phyloP scores from a whole-genome alignment of 2,888 invertebrate species.

The Nomada hirtipes region DNA sequence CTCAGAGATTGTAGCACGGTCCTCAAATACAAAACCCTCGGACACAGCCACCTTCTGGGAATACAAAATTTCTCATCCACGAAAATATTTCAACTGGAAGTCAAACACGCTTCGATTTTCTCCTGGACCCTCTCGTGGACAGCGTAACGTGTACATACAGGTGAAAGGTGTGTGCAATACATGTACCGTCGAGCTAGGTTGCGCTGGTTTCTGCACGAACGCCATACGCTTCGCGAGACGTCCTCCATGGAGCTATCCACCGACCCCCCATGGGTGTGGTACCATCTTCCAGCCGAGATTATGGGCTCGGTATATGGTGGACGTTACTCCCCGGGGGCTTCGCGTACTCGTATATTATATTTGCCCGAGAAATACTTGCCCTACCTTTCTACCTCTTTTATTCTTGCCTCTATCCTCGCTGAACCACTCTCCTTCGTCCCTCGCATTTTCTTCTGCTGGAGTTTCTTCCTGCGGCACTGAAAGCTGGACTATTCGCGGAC shows the following conservation, averaged over 20 bases:
- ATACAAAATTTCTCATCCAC: too few relatives aligned
- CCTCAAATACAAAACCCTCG: too few relatives aligned
- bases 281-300: conserved; percentile 72
- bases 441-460: not conserved
- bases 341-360: conserved; percentile 73
- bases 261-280: conserved; percentile 78
- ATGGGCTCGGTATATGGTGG: conserved; percentile 64
- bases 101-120: not conserved
- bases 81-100: not conserved
- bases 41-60: too few relatives aligned
- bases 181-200: not conserved
- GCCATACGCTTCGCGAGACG: conserved; percentile 28
- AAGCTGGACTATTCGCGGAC: conserved; percentile 14
- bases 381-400: not conserved
- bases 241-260: conserved; percentile 41
- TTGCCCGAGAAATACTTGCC: conserved; percentile 67
- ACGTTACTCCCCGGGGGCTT: conserved; percentile 68
- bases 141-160: conserved; percentile 35
- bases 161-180: conserved; percentile 55
- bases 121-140: not conserved
- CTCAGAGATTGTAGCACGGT: too few relatives aligned
- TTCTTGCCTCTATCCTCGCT: not conserved
- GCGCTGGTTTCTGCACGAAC: conserved; percentile 19
- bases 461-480: not conserved
- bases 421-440: not conserved